Base-by-base conservation (phyloP, 2,888 invertebrate species). In the Archips crataeganus region DNA sequence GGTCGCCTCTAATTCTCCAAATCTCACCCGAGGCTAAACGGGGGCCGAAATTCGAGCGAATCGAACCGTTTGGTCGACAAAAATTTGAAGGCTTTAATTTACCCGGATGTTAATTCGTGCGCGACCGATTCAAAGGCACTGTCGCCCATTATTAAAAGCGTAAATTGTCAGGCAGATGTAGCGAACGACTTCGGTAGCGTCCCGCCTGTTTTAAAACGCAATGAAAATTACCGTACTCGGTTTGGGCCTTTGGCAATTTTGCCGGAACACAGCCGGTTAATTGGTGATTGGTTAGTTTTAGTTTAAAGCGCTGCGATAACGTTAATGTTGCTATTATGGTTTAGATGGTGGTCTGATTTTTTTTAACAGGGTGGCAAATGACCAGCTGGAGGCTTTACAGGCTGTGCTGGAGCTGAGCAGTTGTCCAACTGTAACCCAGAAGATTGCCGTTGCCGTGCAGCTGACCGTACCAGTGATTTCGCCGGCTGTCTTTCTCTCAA, bases 81-180 rank as follows among this genome's bases (percentile, higher is more conserved):
- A 93, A 92, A 90, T 80, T 91, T 90, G 88, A 90, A 89, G 87
- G 89, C 92, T 89, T 92, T 93, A 92, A 94, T 93, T 93, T 91
- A 85, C 90, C 89, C 81, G 79, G 87, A 83, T 89, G 92, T 92
- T 93, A 93, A 93, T 93, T 93, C 90, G 89, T 85, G 88, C 88
- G 88, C 90, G 87, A 89, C 90, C 92, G 87, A 91, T 92, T 93
- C 91, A 91, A 91, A 92, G 91, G 91, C 92, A 85, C 80, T 84
- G 85, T 80, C 87, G 86, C 88, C 93, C 90, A 92, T 93, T 93
- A 94, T 93, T 93, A 93, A 93, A 92, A 90, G 91, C 94, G 93
- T 93, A 93, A 93, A 93, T 93, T 93, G 92, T 92, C 93, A 92
- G 92, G 90, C 94, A 93, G 93, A 90, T 93, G 93, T 88, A 87